Evolutionary conservation across 1,140 invertebrate species (phyloP).

Genomic region (Berghia stephanieae): DNA sequence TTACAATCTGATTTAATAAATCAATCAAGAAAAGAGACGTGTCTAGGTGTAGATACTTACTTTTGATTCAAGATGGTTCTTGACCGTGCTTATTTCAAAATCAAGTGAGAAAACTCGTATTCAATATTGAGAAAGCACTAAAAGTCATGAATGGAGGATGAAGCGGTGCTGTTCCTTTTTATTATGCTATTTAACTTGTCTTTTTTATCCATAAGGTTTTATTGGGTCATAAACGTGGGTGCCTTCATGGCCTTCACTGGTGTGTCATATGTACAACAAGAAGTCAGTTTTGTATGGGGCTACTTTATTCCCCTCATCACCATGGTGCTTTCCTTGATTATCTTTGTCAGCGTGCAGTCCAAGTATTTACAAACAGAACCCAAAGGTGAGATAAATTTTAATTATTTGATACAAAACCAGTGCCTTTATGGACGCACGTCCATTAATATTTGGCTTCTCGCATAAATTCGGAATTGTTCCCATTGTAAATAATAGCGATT

Average conservation of each 20-base stretch:
- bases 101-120: not conserved
- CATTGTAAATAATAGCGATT: slow-evolving; percentile 29
- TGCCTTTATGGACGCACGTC: not conserved
- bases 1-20: too few species aligned
- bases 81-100: not conserved
- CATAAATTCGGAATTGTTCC: slow-evolving; percentile 1
- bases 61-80: not conserved
- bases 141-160: not conserved
- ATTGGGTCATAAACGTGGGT: slow-evolving; percentile 69
- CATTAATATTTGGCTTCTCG: not conserved
- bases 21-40: too few species aligned
- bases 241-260: slow-evolving; percentile 63
- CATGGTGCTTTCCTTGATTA: slow-evolving; percentile 52
- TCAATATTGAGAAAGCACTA: not conserved
- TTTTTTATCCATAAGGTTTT: slow-evolving; percentile 55
- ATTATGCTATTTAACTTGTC: not conserved
- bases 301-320: slow-evolving; percentile 63
- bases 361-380: slow-evolving; percentile 33
- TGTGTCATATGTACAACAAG: slow-evolving; percentile 67
- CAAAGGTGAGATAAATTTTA: slow-evolving; percentile 49
- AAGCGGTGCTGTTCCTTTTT: not conserved
- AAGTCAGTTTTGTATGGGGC: slow-evolving; percentile 65
- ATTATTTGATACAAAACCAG: not conserved
- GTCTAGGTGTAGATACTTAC: too few species aligned
- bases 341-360: slow-evolving; percentile 43